Percentiles rank a stretch among this genome's conserved stretches.
Evolutionary conservation across 2,888 invertebrate genomes (phyloP).

Genomic region (Hydrotaea diabolus): DNA sequence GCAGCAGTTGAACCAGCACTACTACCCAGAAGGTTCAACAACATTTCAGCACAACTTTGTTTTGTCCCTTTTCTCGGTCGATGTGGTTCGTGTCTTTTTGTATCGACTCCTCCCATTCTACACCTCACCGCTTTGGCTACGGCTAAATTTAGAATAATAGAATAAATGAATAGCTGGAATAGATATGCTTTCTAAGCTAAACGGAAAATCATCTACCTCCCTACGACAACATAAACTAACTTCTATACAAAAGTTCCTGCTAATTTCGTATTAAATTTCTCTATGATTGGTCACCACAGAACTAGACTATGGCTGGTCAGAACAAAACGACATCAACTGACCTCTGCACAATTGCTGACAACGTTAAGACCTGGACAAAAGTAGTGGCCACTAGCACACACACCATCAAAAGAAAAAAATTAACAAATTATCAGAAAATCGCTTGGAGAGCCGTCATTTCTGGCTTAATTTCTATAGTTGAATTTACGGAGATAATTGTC

Average conservation of each 20-base stretch:
- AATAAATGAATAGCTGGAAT: conserved; percentile 3
- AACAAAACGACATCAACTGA: conserved; percentile 6
- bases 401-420: too few species aligned
- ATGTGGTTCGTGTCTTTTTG: conserved; percentile 30
- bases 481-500: background rate
- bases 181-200: background rate
- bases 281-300: background rate
- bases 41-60: conserved; percentile 25
- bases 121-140: background rate
- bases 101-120: background rate
- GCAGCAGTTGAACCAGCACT: conserved; percentile 22
- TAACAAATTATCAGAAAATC: conserved; percentile 25
- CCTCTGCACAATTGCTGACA: conserved; percentile 6
- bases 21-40: conserved; percentile 10
- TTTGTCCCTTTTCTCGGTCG: conserved; percentile 26
- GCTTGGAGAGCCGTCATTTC: background rate
- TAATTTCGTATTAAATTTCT: conserved; percentile 32
- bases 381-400: background rate
- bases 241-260: background rate
- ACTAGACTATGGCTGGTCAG: background rate
- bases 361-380: background rate
- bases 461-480: conserved; percentile 2
- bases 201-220: background rate
- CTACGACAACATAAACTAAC: background rate
- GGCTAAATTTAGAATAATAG: conserved; percentile 58